phyloP scores from a whole-genome alignment of 2,113 vertebrate genomes.

The Climacteris rufus region DNA sequence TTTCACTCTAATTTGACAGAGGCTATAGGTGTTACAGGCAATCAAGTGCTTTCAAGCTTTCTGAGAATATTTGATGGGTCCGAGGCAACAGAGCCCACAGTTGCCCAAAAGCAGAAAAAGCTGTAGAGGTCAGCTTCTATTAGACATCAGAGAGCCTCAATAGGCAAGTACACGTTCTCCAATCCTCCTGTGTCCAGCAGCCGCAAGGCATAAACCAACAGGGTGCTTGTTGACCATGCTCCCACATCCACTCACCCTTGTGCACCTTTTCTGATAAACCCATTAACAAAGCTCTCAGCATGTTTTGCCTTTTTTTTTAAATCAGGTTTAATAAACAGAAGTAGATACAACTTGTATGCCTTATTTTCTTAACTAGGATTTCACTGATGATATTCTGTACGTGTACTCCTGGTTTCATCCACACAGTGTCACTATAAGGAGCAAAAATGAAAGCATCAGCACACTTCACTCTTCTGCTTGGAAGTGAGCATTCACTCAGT shows the following conservation, averaged over 20 bases:
- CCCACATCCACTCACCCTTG: fast-evolving
- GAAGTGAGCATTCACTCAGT: not conserved
- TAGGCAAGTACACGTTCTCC: fast-evolving
- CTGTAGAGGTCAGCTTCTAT: not conserved
- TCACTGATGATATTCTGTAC: not conserved
- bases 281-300: not conserved
- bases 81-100: not conserved
- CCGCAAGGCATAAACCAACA: not conserved
- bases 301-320: not conserved
- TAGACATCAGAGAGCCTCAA: not conserved
- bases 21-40: not conserved
- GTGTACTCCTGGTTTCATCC: constrained; percentile 72
- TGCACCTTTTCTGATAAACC: not conserved
- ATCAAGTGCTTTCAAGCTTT: not conserved
- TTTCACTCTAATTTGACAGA: constrained; percentile 14
- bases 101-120: not conserved
- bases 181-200: not conserved
- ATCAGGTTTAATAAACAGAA: not conserved
- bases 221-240: not conserved
- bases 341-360: not conserved
- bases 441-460: constrained; percentile 49
- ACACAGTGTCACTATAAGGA: constrained; percentile 78
- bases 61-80: not conserved
- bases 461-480: constrained; percentile 27
- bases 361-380: not conserved